Evolutionary conservation across 2,888 invertebrate species (phyloP), one percentile per base, ranked within the genome.

Genomic region (Drosophila cognata): DNA sequence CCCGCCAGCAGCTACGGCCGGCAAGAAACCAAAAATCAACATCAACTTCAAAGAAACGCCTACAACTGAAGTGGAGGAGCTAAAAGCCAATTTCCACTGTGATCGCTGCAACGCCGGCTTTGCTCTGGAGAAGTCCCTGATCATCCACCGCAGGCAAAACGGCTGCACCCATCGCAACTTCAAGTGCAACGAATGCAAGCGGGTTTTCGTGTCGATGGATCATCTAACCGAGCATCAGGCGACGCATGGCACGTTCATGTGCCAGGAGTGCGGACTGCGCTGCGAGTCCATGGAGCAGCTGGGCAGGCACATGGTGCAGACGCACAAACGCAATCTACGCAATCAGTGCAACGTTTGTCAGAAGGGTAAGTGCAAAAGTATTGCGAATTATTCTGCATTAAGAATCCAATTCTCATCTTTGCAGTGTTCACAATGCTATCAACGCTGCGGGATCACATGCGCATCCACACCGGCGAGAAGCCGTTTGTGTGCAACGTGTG

Each of bases 381-480:
- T 21, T 43, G 5, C 2, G 11, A 43, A 21, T 21, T 43, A 21
- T 43, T 43, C 2, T 13, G 11, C 11, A 43, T 43, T 43, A 43
- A 25, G 7, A 21, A 7, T 46, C 1, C 2, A 46, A 46, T 46
- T 36, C 16, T n/a, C 11, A n/a, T 8, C 13, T 75, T 71, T 21
- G 8, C 74, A 93, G 93, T 92, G 1, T 94, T 94, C 63, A 93
- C 94, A 1, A 95, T 95, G 94, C 75, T 94, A 18, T 95, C 95
- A 1, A 94, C 95, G 0, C 85, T 95, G 48, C 94, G 94, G 36
- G 95, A 95, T 75, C 95, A 95, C 81, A 91, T 95, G 82, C 91
- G 95, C 4, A 88, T 92, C 0, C 95, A 95, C 71, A 95, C 94
- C 0, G 95, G 95, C 0, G 95, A 95, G 81, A 94, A 94, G 38